A percentile compares a stretch with the other conserved stretches of the same genome.
Conservation (phyloP, 1,140 invertebrate genomes). For the Drosophila parvula region DNA sequence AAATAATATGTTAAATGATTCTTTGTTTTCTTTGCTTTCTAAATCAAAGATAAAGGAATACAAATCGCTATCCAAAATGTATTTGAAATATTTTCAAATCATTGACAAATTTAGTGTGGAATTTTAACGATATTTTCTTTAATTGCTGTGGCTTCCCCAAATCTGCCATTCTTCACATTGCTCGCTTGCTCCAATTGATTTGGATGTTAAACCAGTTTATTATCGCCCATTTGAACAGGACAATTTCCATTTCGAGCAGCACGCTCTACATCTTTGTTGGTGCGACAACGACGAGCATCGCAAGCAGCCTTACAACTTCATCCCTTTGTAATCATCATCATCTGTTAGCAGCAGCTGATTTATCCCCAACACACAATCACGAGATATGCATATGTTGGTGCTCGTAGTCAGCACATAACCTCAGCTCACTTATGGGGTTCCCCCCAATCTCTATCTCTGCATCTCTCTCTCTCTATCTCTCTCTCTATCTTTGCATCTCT, state of each 20-base stretch:
- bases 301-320: conserved; percentile 46
- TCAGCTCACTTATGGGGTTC: conserved; percentile 54
- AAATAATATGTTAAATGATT: too few species aligned
- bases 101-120: not conserved
- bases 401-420: conserved; percentile 71
- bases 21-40: too few species aligned
- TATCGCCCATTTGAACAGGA: conserved; percentile 28
- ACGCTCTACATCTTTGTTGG: conserved; percentile 23
- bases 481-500: too few species aligned
- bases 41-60: too few species aligned
- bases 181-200: conserved; percentile 24
- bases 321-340: conserved; percentile 58
- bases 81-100: too few species aligned
- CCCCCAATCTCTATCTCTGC: not conserved
- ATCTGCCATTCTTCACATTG: not conserved
- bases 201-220: conserved; percentile 37
- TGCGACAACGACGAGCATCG: conserved; percentile 1
- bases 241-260: conserved; percentile 1
- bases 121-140: too few species aligned
- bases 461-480: conserved; percentile 1
- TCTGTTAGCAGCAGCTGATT: conserved; percentile 65
- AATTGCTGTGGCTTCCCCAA: too few species aligned
- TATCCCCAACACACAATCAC: conserved; percentile 34
- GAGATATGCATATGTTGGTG: conserved; percentile 63
- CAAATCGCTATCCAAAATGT: too few species aligned